These are phyloP conservation scores for Drosophila mimetica DNA, from an alignment of 2,888 invertebrate species.

Conservation along the genomic window DNA sequence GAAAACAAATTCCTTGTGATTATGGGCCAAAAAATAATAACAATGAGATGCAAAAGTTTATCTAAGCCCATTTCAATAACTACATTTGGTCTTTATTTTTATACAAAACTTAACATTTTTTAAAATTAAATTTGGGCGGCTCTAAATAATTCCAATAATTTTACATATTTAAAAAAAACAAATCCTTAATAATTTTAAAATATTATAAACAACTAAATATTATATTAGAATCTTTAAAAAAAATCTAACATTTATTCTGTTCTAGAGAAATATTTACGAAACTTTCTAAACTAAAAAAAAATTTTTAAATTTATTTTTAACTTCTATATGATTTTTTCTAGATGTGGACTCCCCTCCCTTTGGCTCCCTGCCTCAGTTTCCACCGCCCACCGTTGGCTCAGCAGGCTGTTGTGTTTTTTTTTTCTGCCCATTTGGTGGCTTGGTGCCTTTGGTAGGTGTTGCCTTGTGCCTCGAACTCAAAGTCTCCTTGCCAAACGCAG, in stretches of 20 bases:
- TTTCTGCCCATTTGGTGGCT: slow-evolving; percentile 51
- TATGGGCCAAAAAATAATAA: background rate
- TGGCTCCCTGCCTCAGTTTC: slow-evolving; percentile 1
- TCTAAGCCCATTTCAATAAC: no score
- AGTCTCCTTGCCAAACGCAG: slow-evolving; percentile 7
- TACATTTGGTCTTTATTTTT: no score
- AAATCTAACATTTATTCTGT: no score
- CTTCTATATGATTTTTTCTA: background rate
- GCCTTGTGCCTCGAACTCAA: slow-evolving; percentile 49
- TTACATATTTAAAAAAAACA: background rate
- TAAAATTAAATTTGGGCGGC: no score
- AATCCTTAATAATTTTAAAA: background rate
- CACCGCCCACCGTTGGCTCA: slow-evolving; percentile 64
- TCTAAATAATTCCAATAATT: no score
- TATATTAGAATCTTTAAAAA: no score
- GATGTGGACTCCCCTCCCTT: slow-evolving; percentile 3
- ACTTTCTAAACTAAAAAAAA: no score
- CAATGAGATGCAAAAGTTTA: no score
- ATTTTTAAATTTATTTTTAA: no score
- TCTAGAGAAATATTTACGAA: no score
- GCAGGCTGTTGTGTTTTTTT: slow-evolving; percentile 53
- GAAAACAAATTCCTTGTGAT: background rate
- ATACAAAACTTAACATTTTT: no score
- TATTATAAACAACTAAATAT: no score
- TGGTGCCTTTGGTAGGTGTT: slow-evolving; percentile 67